Percentiles rank a stretch among this genome's conserved stretches.
Evolutionary conservation across 1,140 invertebrate genomes (phyloP).

Genomic region (Platorchestia sp.): DNA sequence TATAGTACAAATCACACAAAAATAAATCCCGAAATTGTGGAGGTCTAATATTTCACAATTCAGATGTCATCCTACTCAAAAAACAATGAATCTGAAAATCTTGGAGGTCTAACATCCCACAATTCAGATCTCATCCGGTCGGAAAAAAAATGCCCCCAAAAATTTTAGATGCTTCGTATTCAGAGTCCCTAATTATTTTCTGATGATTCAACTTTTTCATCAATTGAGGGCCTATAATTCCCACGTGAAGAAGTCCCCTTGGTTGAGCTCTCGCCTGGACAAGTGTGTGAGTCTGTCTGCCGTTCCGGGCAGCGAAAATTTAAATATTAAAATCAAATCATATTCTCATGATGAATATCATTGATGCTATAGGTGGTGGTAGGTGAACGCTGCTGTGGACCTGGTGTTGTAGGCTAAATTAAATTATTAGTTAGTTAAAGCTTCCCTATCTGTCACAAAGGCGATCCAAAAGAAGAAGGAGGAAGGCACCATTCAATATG

Average conservation of each 20-base stretch:
- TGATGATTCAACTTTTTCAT: background rate
- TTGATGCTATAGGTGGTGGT: too few species aligned
- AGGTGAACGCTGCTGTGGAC: background rate
- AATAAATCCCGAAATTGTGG: too few species aligned
- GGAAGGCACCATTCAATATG: too few species aligned
- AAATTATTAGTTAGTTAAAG: too few species aligned
- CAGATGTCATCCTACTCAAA: too few species aligned
- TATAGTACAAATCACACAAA: too few species aligned
- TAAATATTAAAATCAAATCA: background rate
- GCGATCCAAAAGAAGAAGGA: too few species aligned
- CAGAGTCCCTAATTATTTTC: background rate
- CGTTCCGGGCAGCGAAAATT: background rate
- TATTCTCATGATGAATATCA: background rate
- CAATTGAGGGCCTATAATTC: background rate
- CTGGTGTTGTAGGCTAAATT: background rate
- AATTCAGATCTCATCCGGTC: background rate
- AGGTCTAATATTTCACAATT: too few species aligned
- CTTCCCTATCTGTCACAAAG: too few species aligned
- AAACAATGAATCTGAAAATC: too few species aligned
- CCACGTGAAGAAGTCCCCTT: background rate
- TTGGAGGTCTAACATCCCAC: background rate
- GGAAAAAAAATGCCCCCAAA: background rate
- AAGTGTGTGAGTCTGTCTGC: background rate
- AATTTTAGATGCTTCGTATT: background rate
- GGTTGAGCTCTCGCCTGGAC: background rate